phyloP scores from a whole-genome alignment of 2,888 invertebrate genomes.

The Cephus pulcher region DNA sequence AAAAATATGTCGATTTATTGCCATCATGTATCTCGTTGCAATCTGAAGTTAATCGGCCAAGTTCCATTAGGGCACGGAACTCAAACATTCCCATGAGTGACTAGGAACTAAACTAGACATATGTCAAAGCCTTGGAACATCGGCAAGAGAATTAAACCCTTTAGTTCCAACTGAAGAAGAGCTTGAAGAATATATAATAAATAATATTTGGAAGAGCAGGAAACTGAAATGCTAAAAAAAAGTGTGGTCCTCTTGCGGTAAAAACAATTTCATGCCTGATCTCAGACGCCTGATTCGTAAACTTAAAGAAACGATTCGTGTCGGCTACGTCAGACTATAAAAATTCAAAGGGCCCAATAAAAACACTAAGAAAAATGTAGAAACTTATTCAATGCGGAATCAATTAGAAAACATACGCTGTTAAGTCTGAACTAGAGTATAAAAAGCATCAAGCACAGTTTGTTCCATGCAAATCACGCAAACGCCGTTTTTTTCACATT shows the following conservation, averaged over 20 bases:
- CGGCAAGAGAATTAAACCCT: conserved; percentile 67
- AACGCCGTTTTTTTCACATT: neutral
- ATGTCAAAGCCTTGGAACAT: conserved; percentile 71
- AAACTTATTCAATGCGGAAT: neutral
- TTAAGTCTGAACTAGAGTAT: neutral
- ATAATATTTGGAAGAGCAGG: conserved; percentile 71
- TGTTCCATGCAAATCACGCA: neutral
- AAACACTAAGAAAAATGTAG: neutral
- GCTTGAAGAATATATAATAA: conserved; percentile 69
- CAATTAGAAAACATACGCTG: neutral
- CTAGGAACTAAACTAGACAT: conserved; percentile 70
- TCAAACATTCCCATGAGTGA: conserved; percentile 67
- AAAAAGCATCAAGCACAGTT: neutral
- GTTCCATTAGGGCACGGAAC: conserved; percentile 67
- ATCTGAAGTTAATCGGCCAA: conserved; percentile 63
- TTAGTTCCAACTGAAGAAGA: conserved; percentile 74
- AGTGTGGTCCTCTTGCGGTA: neutral
- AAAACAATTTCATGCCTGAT: neutral
- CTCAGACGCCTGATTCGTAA: neutral
- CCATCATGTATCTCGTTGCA: neutral
- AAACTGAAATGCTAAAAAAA: conserved; percentile 63
- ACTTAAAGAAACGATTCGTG: neutral
- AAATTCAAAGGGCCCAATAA: too few species aligned
- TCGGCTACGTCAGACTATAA: neutral
- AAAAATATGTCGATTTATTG: conserved; percentile 55